Percentiles rank a stretch among this genome's conserved stretches.
Conservation (phyloP, 2,888 invertebrate genomes). For the Laspeyria flexula region DNA sequence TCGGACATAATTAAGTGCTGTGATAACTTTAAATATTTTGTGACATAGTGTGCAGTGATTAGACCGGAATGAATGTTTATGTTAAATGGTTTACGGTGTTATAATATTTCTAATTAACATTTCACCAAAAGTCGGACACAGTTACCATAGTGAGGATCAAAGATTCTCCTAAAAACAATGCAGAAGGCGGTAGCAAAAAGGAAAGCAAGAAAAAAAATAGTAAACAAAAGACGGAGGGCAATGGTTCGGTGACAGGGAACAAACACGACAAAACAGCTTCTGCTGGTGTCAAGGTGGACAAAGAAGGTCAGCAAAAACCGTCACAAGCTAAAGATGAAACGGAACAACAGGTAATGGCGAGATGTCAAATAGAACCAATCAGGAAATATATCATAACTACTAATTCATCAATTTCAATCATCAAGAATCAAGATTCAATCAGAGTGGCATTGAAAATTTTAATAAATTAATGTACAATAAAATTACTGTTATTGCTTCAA, state of each 20-base stretch:
- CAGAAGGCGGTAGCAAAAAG: conserved; percentile 86
- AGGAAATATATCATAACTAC: conserved; percentile 3
- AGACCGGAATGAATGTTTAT: conserved; percentile 24
- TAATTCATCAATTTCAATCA: conserved; percentile 1
- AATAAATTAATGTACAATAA: background rate
- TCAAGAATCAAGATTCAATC: conserved; percentile 14
- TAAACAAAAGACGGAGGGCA: conserved; percentile 85
- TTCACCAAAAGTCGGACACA: conserved; percentile 57
- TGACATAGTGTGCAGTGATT: conserved; percentile 16
- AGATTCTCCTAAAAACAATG: conserved; percentile 87
- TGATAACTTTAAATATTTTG: conserved; percentile 11
- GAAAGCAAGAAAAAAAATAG: conserved; percentile 88
- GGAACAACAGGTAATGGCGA: conserved; percentile 63
- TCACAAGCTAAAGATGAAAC: conserved; percentile 63
- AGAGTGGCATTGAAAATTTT: background rate
- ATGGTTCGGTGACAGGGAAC: conserved; percentile 79
- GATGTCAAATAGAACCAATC: conserved; percentile 16
- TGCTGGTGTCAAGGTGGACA: conserved; percentile 68
- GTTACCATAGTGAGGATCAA: conserved; percentile 90
- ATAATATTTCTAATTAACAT: conserved; percentile 20
- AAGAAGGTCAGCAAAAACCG: conserved; percentile 64
- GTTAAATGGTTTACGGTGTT: conserved; percentile 28
- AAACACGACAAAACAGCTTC: conserved; percentile 66
- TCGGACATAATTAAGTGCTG: conserved; percentile 1
- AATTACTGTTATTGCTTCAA: background rate